These are phyloP conservation scores for Falco punctatus DNA, from an alignment of 2,113 vertebrate species.

Conservation along the genomic window DNA sequence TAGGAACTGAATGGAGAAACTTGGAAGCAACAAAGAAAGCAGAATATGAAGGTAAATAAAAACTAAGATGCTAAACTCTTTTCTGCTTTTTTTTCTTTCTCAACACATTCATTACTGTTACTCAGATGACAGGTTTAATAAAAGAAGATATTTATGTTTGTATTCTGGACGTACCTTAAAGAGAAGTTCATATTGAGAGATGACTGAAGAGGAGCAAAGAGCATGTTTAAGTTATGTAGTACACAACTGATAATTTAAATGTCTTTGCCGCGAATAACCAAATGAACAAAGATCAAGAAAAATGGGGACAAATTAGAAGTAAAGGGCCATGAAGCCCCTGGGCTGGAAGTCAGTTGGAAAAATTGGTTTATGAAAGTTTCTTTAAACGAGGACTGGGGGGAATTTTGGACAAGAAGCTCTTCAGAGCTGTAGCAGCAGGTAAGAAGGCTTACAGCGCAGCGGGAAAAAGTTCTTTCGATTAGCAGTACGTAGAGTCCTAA, in stretches of 20 bases:
- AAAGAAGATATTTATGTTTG: constrained; percentile 2
- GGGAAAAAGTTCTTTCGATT: not conserved
- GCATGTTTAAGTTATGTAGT: not conserved
- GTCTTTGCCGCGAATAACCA: constrained; percentile 5
- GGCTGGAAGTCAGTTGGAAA: not conserved
- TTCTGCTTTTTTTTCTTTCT: constrained; percentile 18
- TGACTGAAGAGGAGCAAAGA: constrained; percentile 42
- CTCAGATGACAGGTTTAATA: constrained; percentile 15
- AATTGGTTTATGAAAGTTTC: not conserved
- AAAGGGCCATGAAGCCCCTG: not conserved
- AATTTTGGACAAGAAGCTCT: constrained; percentile 10
- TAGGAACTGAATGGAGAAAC: constrained; percentile 98
- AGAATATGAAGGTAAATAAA: constrained; percentile 93
- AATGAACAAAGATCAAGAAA: not conserved
- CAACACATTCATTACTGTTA: not conserved
- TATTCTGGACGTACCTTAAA: not conserved
- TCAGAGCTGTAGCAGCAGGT: constrained; percentile 22
- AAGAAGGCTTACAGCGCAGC: not conserved
- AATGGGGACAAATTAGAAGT: not conserved
- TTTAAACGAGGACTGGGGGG: not conserved
- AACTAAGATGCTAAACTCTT: not conserved
- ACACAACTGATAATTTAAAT: not conserved
- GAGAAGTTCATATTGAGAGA: not conserved
- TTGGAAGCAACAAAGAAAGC: constrained; percentile 95
- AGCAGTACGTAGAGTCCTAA: not conserved